Conservation (phyloP, 1,140 invertebrate genomes). For the Drosophila obscura region DNA sequence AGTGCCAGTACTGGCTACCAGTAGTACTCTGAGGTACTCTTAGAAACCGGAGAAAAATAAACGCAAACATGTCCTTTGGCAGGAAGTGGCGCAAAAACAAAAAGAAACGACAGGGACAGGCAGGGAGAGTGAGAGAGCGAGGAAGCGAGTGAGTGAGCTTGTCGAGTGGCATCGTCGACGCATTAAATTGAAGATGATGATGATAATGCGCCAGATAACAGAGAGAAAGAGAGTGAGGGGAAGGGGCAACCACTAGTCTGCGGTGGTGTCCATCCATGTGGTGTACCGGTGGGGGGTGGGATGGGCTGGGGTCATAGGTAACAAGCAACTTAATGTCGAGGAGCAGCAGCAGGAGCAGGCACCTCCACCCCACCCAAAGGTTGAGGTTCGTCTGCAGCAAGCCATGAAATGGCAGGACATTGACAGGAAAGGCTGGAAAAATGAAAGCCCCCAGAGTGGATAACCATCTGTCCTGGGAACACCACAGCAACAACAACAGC, state of each 20-base stretch:
- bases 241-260: constrained; percentile 17
- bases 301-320: constrained; percentile 62
- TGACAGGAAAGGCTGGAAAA: constrained; percentile 25
- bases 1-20: too few species aligned
- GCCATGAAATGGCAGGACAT: constrained; percentile 60
- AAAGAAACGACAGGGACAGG: constrained; percentile 24
- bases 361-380: neutral
- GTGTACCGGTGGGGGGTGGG: neutral
- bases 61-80: constrained; percentile 62
- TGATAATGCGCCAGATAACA: constrained; percentile 79
- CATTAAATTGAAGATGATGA: constrained; percentile 83
- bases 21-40: too few species aligned
- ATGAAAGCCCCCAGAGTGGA: constrained; percentile 20
- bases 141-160: constrained; percentile 40
- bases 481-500: constrained; percentile 29
- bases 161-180: constrained; percentile 77
- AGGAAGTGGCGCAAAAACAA: constrained; percentile 80
- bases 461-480: constrained; percentile 61
- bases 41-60: constrained; percentile 31
- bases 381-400: constrained; percentile 61
- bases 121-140: neutral
- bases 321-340: constrained; percentile 74
- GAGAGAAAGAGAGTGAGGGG: neutral
- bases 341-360: constrained; percentile 31
- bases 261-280: constrained; percentile 1